phyloP scores from a whole-genome alignment of 2,888 invertebrate genomes.

The Agrochola macilenta region DNA sequence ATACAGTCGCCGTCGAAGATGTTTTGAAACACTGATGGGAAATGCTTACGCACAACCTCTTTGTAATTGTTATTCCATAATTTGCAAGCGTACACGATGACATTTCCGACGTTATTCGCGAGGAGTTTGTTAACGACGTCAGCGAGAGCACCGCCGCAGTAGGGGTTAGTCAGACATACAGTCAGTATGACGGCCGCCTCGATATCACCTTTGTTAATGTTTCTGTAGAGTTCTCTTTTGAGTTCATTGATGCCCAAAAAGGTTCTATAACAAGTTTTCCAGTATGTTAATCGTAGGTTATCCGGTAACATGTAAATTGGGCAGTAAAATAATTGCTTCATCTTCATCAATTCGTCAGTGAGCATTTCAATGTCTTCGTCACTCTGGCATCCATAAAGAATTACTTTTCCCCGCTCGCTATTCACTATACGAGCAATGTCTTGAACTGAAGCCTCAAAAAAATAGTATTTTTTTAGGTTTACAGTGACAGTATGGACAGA shows the following conservation, averaged over 20 bases:
- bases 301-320: conserved; percentile 35
- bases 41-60: conserved; percentile 25
- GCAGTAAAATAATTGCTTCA: conserved; percentile 39
- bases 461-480: fast-evolving
- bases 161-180: conserved; percentile 4
- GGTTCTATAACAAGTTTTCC: conserved; percentile 1
- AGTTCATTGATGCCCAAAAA: conserved; percentile 24
- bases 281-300: conserved; percentile 3
- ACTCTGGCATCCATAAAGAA: not conserved
- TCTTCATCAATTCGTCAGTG: not conserved
- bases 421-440: conserved; percentile 46
- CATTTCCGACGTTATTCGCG: conserved; percentile 1
- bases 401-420: conserved; percentile 33
- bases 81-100: conserved; percentile 19
- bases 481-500: conserved; percentile 37
- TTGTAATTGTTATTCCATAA: conserved; percentile 26
- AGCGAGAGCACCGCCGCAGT: conserved; percentile 16
- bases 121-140: conserved; percentile 28
- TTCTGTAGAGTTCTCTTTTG: conserved; percentile 19
- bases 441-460: not conserved
- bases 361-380: fast-evolving
- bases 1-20: conserved; percentile 32
- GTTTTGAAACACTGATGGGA: conserved; percentile 30
- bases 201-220: conserved; percentile 18
- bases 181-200: conserved; percentile 37